A percentile compares a stretch with the other conserved stretches of the same genome.
phyloP scores from a whole-genome alignment of 2,797 vertebrate genomes.

The Anas bernieri region DNA sequence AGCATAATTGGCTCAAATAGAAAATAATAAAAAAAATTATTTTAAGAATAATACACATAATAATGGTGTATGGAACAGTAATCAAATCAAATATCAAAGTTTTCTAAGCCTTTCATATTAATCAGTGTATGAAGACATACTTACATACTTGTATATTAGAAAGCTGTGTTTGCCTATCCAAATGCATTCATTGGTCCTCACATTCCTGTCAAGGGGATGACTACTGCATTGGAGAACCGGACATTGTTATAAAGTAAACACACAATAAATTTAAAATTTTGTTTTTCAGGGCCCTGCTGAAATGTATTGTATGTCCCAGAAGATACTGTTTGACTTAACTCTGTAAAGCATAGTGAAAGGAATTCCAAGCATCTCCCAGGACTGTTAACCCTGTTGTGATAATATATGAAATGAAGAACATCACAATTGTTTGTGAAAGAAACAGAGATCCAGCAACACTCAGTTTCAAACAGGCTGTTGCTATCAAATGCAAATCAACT shows the following conservation, averaged over 20 bases:
- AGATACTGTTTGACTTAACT: rapidly evolving
- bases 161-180: background rate
- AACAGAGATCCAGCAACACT: background rate
- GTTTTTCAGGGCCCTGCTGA: background rate
- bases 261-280: background rate
- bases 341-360: background rate
- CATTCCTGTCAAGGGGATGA: background rate
- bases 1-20: background rate
- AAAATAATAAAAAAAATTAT: background rate
- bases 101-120: background rate
- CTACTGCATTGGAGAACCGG: background rate
- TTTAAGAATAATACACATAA: background rate
- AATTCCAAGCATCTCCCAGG: background rate
- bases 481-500: background rate
- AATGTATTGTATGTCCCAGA: background rate
- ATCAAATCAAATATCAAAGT: background rate
- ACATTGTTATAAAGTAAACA: background rate
- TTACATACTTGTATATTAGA: background rate
- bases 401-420: background rate
- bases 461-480: background rate
- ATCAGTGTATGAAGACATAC: background rate
- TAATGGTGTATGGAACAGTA: too few species aligned
- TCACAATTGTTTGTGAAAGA: background rate
- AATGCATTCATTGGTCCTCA: background rate
- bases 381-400: background rate